Evolutionary conservation across 2,113 vertebrate species (phyloP), one percentile per base, ranked within the genome.

Genomic region (Phoxinus phoxinus): DNA sequence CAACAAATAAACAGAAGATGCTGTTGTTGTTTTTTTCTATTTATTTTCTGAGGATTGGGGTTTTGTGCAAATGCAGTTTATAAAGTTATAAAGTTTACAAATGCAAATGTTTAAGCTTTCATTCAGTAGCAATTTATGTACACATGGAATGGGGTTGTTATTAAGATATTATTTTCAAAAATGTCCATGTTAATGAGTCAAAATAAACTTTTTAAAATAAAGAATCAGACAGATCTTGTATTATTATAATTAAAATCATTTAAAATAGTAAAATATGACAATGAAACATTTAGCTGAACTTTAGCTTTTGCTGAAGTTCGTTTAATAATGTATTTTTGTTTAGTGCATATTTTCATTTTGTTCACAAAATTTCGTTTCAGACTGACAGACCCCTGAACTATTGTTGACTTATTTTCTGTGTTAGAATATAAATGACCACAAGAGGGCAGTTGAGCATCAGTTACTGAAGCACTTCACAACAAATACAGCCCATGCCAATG

Each of bases 401-500:
- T 3, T 67, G 8, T 21, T 21, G 35, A 10, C 35, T 21, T 27
- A 3, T 48, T 35, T 17, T 48, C 35, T 21, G 3, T 35, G 75
- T 13, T 56, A 25, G 53, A 46, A 13, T 46, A 80, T 12, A 27
- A 69, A 53, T 69, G 0, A 48, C 80, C 80, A 81, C 80, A 81
- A 69, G 80, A 81, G 80, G 80, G 80, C 80, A 69, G 80, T 23
- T 81, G 41, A 51, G 80, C 25, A 61, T 44, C 76, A 46, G 58
- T 41, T 19, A 81, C 8, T 21, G 25, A 63, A 44, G 12, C 15
- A 10, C 15, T 46, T 80, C 17, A 63, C 58, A 23, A 27, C 3
- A 61, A 61, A 63, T 1, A 25, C 35, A 15, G 10, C 8, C 12
- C 12, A 61, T 17, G 37, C 23, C 35, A 1, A 11, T 44, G 75